These are phyloP conservation scores for Lepidocolaptes lacrymiger DNA, from an alignment of 2,797 vertebrate species.

Conservation along the genomic window DNA sequence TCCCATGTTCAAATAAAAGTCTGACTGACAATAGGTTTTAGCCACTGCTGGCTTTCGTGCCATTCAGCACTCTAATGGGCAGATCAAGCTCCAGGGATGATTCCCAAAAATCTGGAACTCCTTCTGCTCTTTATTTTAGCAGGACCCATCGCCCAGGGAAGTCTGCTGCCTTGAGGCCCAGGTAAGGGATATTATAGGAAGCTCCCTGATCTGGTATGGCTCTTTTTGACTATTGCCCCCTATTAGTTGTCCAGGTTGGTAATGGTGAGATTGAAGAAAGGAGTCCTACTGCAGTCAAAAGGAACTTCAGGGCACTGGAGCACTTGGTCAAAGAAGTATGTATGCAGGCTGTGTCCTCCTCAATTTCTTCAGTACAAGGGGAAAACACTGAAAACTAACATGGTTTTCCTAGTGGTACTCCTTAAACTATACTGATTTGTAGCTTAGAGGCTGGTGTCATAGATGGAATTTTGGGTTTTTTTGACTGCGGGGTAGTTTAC, in stretches of 20 bases:
- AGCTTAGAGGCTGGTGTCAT: not conserved
- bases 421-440: not conserved
- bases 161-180: not conserved
- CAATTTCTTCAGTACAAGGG: not conserved
- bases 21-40: not conserved
- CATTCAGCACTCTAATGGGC: not conserved
- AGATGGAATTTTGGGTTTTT: not conserved
- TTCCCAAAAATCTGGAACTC: not conserved
- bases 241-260: accelerated
- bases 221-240: not conserved
- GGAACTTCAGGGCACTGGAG: not conserved
- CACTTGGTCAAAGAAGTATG: not conserved
- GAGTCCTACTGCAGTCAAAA: not conserved
- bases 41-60: not conserved
- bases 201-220: not conserved
- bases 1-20: not conserved
- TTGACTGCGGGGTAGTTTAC: not conserved
- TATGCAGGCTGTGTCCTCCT: not conserved
- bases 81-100: not conserved
- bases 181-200: not conserved
- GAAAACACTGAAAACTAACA: not conserved
- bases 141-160: not conserved
- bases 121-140: not conserved
- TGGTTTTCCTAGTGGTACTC: not conserved
- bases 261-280: not conserved